Base-by-base conservation (phyloP, 2,113 vertebrate genomes). In the Heloderma charlesbogerti region DNA sequence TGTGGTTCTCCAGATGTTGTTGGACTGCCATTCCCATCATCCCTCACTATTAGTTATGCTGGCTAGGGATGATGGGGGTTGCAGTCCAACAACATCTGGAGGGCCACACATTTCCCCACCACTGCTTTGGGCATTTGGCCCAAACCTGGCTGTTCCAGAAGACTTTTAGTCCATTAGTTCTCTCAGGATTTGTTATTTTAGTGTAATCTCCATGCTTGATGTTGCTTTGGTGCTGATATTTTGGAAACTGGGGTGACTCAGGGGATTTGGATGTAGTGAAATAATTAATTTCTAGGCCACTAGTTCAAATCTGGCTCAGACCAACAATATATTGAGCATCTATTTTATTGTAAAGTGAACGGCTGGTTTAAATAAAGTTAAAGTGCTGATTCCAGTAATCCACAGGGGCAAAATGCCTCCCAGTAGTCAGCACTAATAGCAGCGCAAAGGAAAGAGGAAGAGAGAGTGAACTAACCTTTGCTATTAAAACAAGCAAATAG, bases 191-290 rank as follows among this genome's bases (percentile, higher is more conserved):
- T 37, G 13, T 37, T 37, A n/a, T 37, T 74, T n/a, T 74, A 74
- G 72, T 74, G 72, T 37, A 18, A 74, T 20, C 13, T 74, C n/a
- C 15, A 71, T 37, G 13, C 15, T 74, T 74, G 34, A 37, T 37
- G 72, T 74, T 74, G 13, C n/a, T 37, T 74, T 74, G 12, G 6
- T 74, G n/a, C 16, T 37, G 72, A n/a, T 18, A 34, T 74, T 74
- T 74, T n/a, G 88, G 54, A 90, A 91, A 92, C 40, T n/a, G 74
- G 40, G 91, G 48, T 92, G 80, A 85, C 90, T 93, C 37, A 2
- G 45, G 82, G 75, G 77, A 90, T 93, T 90, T 54, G 48, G 80
- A 92, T 94, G 89, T 80, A n/a, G 48, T 94, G 90, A 88, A 66
- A 78, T 54, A 83, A 94, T 94, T 91, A 88, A 29, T 60, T 43